Percentiles rank a stretch among this genome's conserved stretches.
Evolutionary conservation across 1,140 invertebrate genomes (phyloP).

Genomic region (Grapholita molesta): DNA sequence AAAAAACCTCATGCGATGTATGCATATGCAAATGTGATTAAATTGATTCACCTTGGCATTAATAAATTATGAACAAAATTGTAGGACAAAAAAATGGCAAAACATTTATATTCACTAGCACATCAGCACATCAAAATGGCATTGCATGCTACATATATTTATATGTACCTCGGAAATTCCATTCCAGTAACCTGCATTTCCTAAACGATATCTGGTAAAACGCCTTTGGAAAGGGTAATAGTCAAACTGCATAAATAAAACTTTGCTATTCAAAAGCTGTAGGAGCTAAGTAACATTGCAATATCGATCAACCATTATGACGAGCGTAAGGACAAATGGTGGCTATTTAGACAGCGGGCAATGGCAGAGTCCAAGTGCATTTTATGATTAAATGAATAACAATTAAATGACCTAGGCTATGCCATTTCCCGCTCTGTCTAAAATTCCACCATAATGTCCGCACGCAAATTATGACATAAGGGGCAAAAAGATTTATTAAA

Average conservation of each 20-base stretch:
- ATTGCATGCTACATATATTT: not conserved
- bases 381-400: too few relatives aligned
- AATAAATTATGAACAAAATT: not conserved
- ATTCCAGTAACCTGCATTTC: not conserved
- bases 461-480: too few relatives aligned
- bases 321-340: too few relatives aligned
- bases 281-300: not conserved
- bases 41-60: constrained; percentile 88
- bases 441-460: too few relatives aligned
- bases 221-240: not conserved
- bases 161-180: not conserved
- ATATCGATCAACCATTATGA: too few relatives aligned
- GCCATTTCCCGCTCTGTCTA: too few relatives aligned
- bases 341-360: too few relatives aligned
- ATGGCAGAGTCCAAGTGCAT: too few relatives aligned
- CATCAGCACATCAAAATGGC: not conserved
- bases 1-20: constrained; percentile 90
- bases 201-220: not conserved
- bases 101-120: not conserved
- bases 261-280: not conserved
- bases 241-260: not conserved
- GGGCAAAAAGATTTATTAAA: too few relatives aligned
- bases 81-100: not conserved
- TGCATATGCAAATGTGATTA: constrained; percentile 87
- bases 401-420: too few relatives aligned